A percentile compares a stretch with the other conserved stretches of the same genome.
phyloP scores from a whole-genome alignment of 2,888 invertebrate genomes.

The Nasonia oneida region DNA sequence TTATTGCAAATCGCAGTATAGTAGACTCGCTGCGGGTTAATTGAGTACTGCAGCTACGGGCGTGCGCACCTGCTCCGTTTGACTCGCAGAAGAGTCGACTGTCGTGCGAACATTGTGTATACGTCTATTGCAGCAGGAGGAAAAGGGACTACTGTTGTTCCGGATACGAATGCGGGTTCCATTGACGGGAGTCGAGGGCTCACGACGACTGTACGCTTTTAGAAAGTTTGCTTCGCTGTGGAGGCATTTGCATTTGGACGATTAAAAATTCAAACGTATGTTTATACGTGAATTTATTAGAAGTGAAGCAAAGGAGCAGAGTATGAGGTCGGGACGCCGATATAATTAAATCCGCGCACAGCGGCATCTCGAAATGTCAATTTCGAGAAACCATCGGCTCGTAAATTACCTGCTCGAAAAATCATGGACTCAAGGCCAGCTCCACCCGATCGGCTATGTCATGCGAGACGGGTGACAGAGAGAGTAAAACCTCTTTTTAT shows the following conservation, averaged over 20 bases:
- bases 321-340: background rate
- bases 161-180: background rate
- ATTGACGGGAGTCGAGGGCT: background rate
- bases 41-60: background rate
- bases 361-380: background rate
- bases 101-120: background rate
- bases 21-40: background rate
- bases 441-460: background rate
- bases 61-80: background rate
- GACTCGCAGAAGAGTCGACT: background rate
- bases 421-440: background rate
- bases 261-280: background rate
- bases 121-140: no score
- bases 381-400: constrained; percentile 48
- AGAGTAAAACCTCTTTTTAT: background rate
- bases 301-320: background rate
- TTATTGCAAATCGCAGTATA: background rate
- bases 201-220: background rate
- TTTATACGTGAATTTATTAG: background rate
- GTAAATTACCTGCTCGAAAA: constrained; percentile 39
- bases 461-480: background rate
- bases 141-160: background rate
- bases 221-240: background rate
- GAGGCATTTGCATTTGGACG: background rate
- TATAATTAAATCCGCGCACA: background rate